phyloP scores from a whole-genome alignment of 2,888 invertebrate species.

The Aproaerema taeniolella region DNA sequence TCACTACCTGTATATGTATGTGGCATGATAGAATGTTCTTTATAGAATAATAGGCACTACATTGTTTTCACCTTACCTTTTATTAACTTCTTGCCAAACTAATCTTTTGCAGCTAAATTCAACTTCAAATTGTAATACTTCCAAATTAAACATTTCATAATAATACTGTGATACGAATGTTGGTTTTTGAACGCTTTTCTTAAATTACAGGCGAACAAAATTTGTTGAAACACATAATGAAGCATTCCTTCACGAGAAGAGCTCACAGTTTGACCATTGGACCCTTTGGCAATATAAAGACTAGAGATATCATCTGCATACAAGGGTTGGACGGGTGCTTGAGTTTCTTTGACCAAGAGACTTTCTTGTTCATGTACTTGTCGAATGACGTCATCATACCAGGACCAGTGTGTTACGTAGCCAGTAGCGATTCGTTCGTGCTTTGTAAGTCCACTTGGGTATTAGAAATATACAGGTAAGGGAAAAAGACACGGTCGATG shows the following conservation, averaged over 20 bases:
- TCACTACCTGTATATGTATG: too few relatives aligned
- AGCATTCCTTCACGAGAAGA: conserved; percentile 87
- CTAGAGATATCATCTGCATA: conserved; percentile 92
- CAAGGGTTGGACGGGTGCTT: conserved; percentile 94
- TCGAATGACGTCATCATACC: conserved; percentile 90
- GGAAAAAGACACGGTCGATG: conserved; percentile 18
- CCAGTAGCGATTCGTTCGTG: conserved; percentile 90
- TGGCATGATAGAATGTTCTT: too few relatives aligned
- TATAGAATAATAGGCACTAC: too few relatives aligned
- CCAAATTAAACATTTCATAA: too few relatives aligned
- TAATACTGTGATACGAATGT: too few relatives aligned
- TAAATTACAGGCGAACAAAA: conserved; percentile 81
- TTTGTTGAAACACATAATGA: conserved; percentile 83
- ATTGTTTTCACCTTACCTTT: too few relatives aligned
- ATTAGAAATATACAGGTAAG: conserved; percentile 91
- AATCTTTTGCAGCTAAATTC: too few relatives aligned
- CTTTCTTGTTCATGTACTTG: conserved; percentile 88
- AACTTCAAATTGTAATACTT: too few relatives aligned
- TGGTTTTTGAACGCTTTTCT: too few relatives aligned
- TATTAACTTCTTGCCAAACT: too few relatives aligned
- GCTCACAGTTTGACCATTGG: conserved; percentile 89
- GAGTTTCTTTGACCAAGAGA: conserved; percentile 95
- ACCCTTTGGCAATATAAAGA: conserved; percentile 89
- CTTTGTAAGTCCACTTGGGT: conserved; percentile 89
- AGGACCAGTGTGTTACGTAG: conserved; percentile 88